Conservation (phyloP, 2,797 vertebrate genomes). For the Gallinago solitaria region DNA sequence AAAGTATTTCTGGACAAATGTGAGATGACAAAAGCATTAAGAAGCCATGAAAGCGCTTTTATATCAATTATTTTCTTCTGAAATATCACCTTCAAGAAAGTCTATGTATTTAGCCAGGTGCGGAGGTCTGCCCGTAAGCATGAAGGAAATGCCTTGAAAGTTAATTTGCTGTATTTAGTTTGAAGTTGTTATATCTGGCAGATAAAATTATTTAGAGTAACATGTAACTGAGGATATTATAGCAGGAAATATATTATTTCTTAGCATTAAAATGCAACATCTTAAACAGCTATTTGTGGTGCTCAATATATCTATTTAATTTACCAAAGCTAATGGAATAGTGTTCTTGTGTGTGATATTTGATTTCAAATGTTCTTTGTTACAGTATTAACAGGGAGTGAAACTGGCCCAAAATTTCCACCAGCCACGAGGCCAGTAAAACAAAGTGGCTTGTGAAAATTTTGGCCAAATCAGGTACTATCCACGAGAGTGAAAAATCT, state of each 20-base stretch:
- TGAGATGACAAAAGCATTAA: neutral
- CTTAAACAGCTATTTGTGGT: slow-evolving; percentile 43
- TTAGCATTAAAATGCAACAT: slow-evolving; percentile 44
- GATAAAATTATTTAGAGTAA: slow-evolving; percentile 22
- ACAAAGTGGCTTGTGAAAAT: slow-evolving; percentile 54
- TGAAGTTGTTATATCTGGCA: neutral
- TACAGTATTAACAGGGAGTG: slow-evolving; percentile 65
- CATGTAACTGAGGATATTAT: slow-evolving; percentile 31
- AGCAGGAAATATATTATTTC: slow-evolving; percentile 36
- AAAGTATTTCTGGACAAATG: neutral
- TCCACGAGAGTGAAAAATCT: neutral
- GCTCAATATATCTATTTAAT: slow-evolving; percentile 39
- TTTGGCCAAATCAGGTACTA: slow-evolving; percentile 41
- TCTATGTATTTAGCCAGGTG: neutral
- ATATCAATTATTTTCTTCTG: neutral
- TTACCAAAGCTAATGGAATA: slow-evolving; percentile 37
- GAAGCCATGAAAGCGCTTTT: slow-evolving; percentile 23
- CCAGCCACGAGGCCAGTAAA: slow-evolving; percentile 34
- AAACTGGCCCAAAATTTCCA: slow-evolving; percentile 7
- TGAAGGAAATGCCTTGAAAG: slow-evolving; percentile 33
- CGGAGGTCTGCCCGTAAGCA: neutral
- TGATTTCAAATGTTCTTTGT: slow-evolving; percentile 5
- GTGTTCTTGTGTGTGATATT: neutral
- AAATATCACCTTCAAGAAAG: neutral
- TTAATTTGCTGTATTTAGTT: slow-evolving; percentile 27